Evolutionary conservation across 2,888 invertebrate genomes (phyloP).

Genomic region (Calameuta filiformis): DNA sequence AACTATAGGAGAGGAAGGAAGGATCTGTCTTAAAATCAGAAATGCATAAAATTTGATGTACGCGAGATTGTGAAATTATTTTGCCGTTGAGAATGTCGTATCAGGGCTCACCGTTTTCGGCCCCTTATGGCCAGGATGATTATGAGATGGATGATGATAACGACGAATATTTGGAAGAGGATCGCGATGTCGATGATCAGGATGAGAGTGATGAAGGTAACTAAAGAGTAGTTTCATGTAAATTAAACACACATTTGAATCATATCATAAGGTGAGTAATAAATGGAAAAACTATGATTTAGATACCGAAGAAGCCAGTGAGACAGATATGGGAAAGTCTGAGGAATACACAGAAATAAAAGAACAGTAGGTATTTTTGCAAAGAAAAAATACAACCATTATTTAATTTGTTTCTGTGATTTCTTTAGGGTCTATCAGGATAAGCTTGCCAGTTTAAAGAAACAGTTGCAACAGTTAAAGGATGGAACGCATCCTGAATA

Average conservation of each 20-base stretch:
- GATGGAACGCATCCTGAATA: slow-evolving; percentile 90
- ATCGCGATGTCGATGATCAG: slow-evolving; percentile 74
- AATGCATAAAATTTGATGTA: background rate
- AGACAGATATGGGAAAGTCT: slow-evolving; percentile 88
- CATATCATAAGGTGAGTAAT: slow-evolving; percentile 2
- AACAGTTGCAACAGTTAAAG: slow-evolving; percentile 88
- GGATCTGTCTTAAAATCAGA: background rate
- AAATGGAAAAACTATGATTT: slow-evolving; percentile 14
- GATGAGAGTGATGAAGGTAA: slow-evolving; percentile 73
- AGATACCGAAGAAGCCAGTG: slow-evolving; percentile 97
- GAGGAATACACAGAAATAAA: slow-evolving; percentile 87
- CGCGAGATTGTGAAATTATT: background rate
- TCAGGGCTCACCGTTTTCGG: slow-evolving; percentile 77
- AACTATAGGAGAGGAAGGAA: too few species aligned
- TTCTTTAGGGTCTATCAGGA: slow-evolving; percentile 85
- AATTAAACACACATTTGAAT: background rate
- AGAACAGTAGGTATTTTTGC: slow-evolving; percentile 76
- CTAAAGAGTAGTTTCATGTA: slow-evolving; percentile 9
- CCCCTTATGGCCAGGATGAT: slow-evolving; percentile 74
- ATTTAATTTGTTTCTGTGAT: slow-evolving; percentile 1
- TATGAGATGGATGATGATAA: slow-evolving; percentile 81
- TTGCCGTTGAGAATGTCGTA: slow-evolving; percentile 68
- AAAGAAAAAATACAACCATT: slow-evolving; percentile 13
- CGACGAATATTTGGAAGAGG: slow-evolving; percentile 77
- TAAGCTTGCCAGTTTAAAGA: slow-evolving; percentile 87